Percentiles rank a stretch among this genome's conserved stretches.
Evolutionary conservation across 2,797 vertebrate species (phyloP).

Genomic region (Kryptolebias ocellatus): DNA sequence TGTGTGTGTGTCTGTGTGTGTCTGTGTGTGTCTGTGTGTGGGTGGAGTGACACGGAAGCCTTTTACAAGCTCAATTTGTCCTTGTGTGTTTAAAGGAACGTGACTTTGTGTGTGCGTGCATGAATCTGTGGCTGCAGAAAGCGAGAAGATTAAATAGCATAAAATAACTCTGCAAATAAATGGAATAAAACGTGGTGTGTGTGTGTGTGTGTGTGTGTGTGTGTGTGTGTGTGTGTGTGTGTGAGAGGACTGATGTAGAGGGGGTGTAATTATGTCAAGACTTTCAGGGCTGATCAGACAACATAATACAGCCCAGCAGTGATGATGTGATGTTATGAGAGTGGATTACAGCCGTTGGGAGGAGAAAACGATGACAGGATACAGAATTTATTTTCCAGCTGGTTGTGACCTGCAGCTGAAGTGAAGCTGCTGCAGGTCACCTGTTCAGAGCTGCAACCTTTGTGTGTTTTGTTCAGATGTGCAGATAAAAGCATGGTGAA

Average conservation of each 20-base stretch:
- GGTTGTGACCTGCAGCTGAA: background rate
- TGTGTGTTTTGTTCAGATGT: no score
- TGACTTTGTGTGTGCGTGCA: background rate
- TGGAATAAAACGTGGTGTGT: background rate
- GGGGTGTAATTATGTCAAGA: background rate
- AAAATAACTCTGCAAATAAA: constrained; percentile 26
- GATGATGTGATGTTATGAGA: background rate
- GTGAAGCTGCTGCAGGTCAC: background rate
- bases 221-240: background rate
- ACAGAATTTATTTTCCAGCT: background rate
- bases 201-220: constrained; percentile 1
- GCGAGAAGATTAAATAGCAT: constrained; percentile 9
- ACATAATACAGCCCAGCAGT: background rate
- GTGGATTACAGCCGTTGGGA: background rate
- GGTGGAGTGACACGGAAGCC: constrained; percentile 25
- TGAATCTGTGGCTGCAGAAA: constrained; percentile 2
- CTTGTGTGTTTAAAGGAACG: constrained; percentile 31
- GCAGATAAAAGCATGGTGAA: no score
- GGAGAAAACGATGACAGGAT: background rate
- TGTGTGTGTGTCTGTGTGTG: constrained; percentile 9
- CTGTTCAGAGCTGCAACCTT: no score
- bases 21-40: constrained; percentile 11
- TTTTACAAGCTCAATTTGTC: constrained; percentile 28
- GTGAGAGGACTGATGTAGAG: background rate
- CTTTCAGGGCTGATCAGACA: constrained; percentile 17